Evolutionary conservation across 2,888 invertebrate genomes (phyloP).

Genomic region (Habroteleia sp.): DNA sequence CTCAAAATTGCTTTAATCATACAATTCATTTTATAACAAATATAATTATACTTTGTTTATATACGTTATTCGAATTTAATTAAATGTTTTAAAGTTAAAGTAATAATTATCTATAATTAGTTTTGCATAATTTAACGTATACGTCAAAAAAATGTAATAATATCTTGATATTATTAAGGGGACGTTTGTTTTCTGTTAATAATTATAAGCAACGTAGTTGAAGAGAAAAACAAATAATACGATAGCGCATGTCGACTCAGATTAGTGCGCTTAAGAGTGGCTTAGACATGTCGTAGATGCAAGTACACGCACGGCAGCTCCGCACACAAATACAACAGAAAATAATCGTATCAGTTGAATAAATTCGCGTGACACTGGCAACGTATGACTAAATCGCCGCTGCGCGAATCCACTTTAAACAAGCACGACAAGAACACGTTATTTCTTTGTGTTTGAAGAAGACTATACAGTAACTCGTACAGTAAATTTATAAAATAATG

Average conservation of each 20-base stretch:
- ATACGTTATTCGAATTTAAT: too few species aligned
- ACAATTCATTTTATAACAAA: too few species aligned
- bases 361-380: conserved; percentile 60
- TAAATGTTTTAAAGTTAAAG: too few species aligned
- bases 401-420: conserved; percentile 58
- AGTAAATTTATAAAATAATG: conserved; percentile 26
- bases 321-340: conserved; percentile 27
- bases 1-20: too few species aligned
- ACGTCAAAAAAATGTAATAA: too few species aligned
- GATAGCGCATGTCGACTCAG: conserved; percentile 49
- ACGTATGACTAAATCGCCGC: conserved; percentile 50
- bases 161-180: too few species aligned
- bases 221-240: conserved; percentile 40
- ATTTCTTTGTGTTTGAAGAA: conserved; percentile 50
- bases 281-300: conserved; percentile 50
- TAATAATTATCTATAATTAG: too few species aligned
- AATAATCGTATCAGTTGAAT: conserved; percentile 61
- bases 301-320: conserved; percentile 48
- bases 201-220: conserved; percentile 20
- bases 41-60: too few species aligned
- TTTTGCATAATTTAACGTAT: too few species aligned
- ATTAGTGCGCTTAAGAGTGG: conserved; percentile 53
- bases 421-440: conserved; percentile 58
- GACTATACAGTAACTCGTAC: conserved; percentile 6
- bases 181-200: conserved; percentile 4